A percentile compares a stretch with the other conserved stretches of the same genome.
Conservation (phyloP, 2,797 vertebrate genomes). For the Mus caroli region DNA sequence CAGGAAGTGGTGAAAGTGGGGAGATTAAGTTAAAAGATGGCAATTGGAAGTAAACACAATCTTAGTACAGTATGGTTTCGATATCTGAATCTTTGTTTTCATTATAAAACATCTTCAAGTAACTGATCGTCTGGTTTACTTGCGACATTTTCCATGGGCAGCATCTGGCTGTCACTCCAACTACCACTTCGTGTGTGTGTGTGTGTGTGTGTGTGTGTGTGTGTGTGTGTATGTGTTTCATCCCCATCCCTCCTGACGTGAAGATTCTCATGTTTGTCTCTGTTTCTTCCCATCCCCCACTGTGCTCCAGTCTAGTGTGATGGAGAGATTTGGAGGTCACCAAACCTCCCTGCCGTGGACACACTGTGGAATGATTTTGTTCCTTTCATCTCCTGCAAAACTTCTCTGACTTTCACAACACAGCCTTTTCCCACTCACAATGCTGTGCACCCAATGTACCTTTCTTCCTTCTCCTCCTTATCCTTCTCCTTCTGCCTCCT, state of each 20-base stretch:
- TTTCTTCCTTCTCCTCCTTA: not conserved
- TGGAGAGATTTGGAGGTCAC: not conserved
- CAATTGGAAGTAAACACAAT: not conserved
- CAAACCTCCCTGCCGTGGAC: not conserved
- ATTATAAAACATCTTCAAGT: slow-evolving; percentile 3
- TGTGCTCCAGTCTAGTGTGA: not conserved
- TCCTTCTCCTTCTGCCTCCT: too few relatives aligned
- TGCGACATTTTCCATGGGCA: not conserved
- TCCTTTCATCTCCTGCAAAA: not conserved
- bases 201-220: not conserved
- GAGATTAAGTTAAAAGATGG: slow-evolving; percentile 19
- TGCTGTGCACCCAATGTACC: not conserved
- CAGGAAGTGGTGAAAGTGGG: not conserved
- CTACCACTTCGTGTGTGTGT: not conserved
- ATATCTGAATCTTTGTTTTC: not conserved
- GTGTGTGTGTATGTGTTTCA: not conserved
- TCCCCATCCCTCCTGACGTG: not conserved
- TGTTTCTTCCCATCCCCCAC: not conserved
- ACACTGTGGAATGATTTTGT: not conserved
- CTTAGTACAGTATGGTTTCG: not conserved
- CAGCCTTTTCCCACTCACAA: not conserved
- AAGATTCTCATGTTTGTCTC: slow-evolving; percentile 1
- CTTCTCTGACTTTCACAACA: not conserved
- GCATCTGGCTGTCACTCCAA: not conserved
- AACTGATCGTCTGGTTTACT: not conserved